Percentiles rank a stretch among this genome's conserved stretches.
These are phyloP conservation scores for Coregonus clupeaformis DNA, from an alignment of 2,113 vertebrate species.

Conservation along the genomic window DNA sequence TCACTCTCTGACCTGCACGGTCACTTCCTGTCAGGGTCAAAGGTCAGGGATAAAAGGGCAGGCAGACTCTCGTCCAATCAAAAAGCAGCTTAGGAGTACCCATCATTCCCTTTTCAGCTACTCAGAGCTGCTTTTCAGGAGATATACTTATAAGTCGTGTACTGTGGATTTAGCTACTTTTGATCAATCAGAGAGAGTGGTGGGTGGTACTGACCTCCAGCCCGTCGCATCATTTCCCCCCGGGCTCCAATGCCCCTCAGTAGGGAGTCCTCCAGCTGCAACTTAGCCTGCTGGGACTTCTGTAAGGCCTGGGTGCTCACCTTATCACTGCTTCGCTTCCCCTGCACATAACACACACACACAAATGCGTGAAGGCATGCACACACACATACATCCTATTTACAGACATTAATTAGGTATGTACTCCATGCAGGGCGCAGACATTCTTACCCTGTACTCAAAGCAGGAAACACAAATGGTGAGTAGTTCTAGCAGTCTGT, in stretches of 20 bases:
- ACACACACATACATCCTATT: not conserved
- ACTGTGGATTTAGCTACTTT: not conserved
- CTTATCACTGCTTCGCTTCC: conserved; percentile 91
- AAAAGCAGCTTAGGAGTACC: conserved; percentile 12
- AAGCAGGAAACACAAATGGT: conserved; percentile 94
- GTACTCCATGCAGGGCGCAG: not conserved
- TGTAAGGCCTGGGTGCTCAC: conserved; percentile 95
- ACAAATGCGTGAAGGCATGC: too few relatives aligned
- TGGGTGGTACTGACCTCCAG: conserved; percentile 64
- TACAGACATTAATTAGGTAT: not conserved
- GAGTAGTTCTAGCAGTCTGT: conserved; percentile 91
- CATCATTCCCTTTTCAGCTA: conserved; percentile 7
- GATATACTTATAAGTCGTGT: too few relatives aligned
- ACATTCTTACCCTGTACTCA: conserved; percentile 85
- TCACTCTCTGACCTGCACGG: conserved; percentile 86
- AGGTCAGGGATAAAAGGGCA: conserved; percentile 8
- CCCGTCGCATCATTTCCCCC: conserved; percentile 96
- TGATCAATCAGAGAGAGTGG: not conserved
- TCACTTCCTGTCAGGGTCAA: conserved; percentile 79
- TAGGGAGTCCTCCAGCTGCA: conserved; percentile 90
- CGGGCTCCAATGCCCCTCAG: conserved; percentile 91
- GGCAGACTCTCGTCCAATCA: not conserved
- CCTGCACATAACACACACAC: conserved; percentile 65
- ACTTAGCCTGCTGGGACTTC: conserved; percentile 94
- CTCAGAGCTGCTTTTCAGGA: too few relatives aligned